A percentile compares a stretch with the other conserved stretches of the same genome.
phyloP scores from a whole-genome alignment of 2,797 vertebrate species.

The Alectoris magna region DNA sequence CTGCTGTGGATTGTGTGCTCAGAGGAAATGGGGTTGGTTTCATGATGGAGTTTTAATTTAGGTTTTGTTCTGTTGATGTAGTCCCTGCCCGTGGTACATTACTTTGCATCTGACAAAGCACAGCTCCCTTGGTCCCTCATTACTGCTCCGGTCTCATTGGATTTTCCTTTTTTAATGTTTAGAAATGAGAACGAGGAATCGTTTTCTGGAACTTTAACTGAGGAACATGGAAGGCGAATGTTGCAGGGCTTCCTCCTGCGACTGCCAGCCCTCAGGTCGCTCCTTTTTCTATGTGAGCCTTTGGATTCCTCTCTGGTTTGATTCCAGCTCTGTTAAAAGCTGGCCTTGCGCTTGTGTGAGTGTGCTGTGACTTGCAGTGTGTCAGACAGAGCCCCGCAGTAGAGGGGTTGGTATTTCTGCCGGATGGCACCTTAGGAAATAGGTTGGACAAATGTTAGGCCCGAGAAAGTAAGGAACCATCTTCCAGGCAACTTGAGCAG shows the following conservation, averaged over 20 bases:
- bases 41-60: conserved; percentile 62
- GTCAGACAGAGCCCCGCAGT: too few species aligned
- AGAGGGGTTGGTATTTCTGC: too few species aligned
- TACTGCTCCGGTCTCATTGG: conserved; percentile 1
- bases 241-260: conserved; percentile 19
- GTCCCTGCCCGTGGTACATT: conserved; percentile 54
- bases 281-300: too few species aligned
- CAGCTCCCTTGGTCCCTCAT: conserved; percentile 47
- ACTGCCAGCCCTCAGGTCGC: neutral
- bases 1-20: conserved; percentile 35
- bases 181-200: conserved; percentile 27
- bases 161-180: neutral
- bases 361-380: too few species aligned
- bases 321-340: too few species aligned
- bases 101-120: conserved; percentile 47
- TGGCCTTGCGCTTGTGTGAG: too few species aligned
- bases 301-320: too few species aligned
- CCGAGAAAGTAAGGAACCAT: neutral
- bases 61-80: conserved; percentile 55
- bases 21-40: conserved; percentile 63
- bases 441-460: neutral
- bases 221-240: neutral
- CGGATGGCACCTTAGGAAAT: neutral
- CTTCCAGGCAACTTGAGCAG: neutral
- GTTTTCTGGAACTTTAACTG: conserved; percentile 1